Conservation (phyloP, 2,113 vertebrate genomes). For the Setophaga coronata region DNA sequence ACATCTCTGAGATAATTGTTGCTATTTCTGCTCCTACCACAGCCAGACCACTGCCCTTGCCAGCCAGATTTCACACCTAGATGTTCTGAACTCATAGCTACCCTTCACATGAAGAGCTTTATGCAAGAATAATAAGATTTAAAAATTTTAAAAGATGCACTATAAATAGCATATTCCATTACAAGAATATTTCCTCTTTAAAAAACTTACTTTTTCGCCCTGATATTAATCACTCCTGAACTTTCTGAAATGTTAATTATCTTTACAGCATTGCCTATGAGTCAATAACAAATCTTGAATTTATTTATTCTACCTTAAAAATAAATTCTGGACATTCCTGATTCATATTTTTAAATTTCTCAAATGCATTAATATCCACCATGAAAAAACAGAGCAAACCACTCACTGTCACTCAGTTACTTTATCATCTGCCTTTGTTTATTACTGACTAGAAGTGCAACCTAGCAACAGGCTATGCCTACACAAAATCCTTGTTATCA, state of each 20-base stretch:
- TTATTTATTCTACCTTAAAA: neutral
- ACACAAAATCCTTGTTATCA: neutral
- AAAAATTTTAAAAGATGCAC: conserved; percentile 36
- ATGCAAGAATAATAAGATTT: conserved; percentile 53
- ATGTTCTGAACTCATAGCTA: neutral
- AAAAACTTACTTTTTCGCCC: conserved; percentile 7
- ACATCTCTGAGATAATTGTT: neutral
- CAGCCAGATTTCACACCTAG: neutral
- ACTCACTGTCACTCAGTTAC: conserved; percentile 17
- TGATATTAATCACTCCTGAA: neutral
- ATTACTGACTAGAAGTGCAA: conserved; percentile 19
- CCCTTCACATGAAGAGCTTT: conserved; percentile 15
- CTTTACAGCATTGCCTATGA: neutral
- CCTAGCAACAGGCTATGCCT: conserved; percentile 38
- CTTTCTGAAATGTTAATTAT: neutral
- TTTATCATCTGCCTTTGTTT: conserved; percentile 31
- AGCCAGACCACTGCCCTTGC: neutral
- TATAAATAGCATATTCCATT: conserved; percentile 46
- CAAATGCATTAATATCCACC: neutral
- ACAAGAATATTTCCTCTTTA: conserved; percentile 14
- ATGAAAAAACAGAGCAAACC: neutral
- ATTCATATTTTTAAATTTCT: neutral
- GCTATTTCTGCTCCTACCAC: neutral
- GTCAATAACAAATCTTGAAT: neutral
- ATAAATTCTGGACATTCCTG: neutral